Conservation (phyloP, 2,888 invertebrate species). For the Cheilosia vernalis region DNA sequence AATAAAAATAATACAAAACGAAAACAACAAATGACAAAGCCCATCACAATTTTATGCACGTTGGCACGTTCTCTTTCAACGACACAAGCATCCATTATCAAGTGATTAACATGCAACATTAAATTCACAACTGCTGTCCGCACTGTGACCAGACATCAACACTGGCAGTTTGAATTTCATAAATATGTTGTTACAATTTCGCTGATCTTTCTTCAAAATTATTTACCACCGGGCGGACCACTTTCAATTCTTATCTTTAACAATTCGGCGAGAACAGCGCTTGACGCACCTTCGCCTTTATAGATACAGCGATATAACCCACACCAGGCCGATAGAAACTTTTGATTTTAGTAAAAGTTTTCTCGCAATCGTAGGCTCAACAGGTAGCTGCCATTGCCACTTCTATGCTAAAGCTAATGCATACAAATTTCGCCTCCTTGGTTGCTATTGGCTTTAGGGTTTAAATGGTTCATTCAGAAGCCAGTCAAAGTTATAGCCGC, state of each 20-base stretch:
- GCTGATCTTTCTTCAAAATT: constrained; percentile 3
- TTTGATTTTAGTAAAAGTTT: constrained; percentile 59
- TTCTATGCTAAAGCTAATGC: constrained; percentile 19
- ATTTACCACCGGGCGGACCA: constrained; percentile 26
- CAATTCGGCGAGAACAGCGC: constrained; percentile 7
- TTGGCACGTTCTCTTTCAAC: constrained; percentile 50
- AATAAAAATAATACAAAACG: no score
- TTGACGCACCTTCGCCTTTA: constrained; percentile 20
- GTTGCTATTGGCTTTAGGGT: background rate
- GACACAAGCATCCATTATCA: constrained; percentile 58
- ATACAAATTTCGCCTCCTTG: constrained; percentile 50
- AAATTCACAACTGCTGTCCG: constrained; percentile 28
- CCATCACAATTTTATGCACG: constrained; percentile 38
- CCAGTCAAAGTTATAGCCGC: constrained; percentile 13
- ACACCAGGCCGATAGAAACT: constrained; percentile 48
- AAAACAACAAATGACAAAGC: constrained; percentile 8
- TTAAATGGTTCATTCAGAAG: background rate
- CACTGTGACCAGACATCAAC: background rate
- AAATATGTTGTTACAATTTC: constrained; percentile 44
- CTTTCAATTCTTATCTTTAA: constrained; percentile 57
- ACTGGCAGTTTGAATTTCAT: constrained; percentile 53
- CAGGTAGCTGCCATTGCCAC: constrained; percentile 3
- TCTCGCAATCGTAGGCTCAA: constrained; percentile 1
- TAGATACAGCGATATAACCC: constrained; percentile 26
- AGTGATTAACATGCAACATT: constrained; percentile 66